phyloP scores from a whole-genome alignment of 2,888 invertebrate genomes.

The Sphaerophoria rueppellii region DNA sequence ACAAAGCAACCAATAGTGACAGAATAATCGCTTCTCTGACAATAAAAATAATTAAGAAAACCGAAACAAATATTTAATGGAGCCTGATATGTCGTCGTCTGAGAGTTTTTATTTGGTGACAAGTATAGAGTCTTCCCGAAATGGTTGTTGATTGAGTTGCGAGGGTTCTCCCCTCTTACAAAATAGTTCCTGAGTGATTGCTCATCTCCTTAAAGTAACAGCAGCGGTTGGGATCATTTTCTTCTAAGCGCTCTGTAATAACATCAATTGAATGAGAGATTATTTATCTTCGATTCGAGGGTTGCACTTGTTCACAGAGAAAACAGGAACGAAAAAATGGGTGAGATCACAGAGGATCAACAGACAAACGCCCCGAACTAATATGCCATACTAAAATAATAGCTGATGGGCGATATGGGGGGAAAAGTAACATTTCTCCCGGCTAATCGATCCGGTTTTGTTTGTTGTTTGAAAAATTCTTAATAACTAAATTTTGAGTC shows the following conservation, averaged over 20 bases:
- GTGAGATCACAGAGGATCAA: slow-evolving; percentile 24
- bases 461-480: slow-evolving; percentile 36
- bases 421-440: slow-evolving; percentile 49
- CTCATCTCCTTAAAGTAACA: not conserved
- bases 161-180: slow-evolving; percentile 45
- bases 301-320: slow-evolving; percentile 60
- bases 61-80: slow-evolving; percentile 63
- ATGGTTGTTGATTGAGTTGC: not conserved
- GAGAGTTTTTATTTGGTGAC: slow-evolving; percentile 71
- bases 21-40: slow-evolving; percentile 41
- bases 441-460: slow-evolving; percentile 61
- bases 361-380: slow-evolving; percentile 14
- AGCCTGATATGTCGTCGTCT: slow-evolving; percentile 54
- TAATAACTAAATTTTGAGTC: slow-evolving; percentile 57
- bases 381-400: not conserved
- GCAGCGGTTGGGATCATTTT: slow-evolving; percentile 55
- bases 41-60: slow-evolving; percentile 53
- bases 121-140: slow-evolving; percentile 28
- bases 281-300: slow-evolving; percentile 53
- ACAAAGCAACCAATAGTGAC: slow-evolving; percentile 22
- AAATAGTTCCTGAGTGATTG: slow-evolving; percentile 46
- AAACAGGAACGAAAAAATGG: not conserved
- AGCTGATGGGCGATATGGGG: not conserved
- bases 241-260: slow-evolving; percentile 56
- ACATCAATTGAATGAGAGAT: slow-evolving; percentile 60